phyloP scores from a whole-genome alignment of 2,113 vertebrate genomes.

The Sylvilagus bachmani region DNA sequence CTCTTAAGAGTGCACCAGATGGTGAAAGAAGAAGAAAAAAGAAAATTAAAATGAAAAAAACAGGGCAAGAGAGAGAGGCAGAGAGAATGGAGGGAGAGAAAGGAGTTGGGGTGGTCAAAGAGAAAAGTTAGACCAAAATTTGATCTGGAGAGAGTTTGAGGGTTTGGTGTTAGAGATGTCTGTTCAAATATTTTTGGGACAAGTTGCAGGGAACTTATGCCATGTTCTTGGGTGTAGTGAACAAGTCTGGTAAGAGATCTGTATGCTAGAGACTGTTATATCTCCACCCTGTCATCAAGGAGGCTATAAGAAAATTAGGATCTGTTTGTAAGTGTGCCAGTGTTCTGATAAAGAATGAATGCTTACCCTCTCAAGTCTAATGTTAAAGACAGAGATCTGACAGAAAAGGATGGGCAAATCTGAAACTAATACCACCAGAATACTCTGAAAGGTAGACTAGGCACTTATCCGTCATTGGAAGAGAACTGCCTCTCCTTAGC shows the following conservation, averaged over 20 bases:
- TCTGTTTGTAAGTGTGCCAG: neutral
- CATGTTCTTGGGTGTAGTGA: neutral
- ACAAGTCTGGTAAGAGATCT: neutral
- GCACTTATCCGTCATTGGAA: neutral
- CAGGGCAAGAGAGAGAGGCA: neutral
- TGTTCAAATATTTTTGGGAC: neutral
- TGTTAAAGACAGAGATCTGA: neutral
- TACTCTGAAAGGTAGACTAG: neutral
- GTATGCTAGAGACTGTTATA: neutral
- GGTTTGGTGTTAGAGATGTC: neutral
- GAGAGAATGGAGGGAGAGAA: neutral
- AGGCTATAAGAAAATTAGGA: neutral
- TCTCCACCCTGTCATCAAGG: neutral
- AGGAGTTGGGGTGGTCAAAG: too few relatives aligned
- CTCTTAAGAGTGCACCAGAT: neutral
- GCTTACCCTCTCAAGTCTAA: neutral
- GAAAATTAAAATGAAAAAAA: too few relatives aligned
- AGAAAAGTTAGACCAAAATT: neutral
- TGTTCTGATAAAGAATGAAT: constrained; percentile 8
- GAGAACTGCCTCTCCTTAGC: neutral
- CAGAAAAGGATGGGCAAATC: neutral
- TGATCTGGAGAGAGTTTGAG: neutral
- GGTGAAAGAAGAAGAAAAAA: neutral
- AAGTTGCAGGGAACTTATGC: neutral
- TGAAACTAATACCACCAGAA: neutral